Conservation (phyloP, 2,113 vertebrate species). For the Ramphastos sulfuratus region DNA sequence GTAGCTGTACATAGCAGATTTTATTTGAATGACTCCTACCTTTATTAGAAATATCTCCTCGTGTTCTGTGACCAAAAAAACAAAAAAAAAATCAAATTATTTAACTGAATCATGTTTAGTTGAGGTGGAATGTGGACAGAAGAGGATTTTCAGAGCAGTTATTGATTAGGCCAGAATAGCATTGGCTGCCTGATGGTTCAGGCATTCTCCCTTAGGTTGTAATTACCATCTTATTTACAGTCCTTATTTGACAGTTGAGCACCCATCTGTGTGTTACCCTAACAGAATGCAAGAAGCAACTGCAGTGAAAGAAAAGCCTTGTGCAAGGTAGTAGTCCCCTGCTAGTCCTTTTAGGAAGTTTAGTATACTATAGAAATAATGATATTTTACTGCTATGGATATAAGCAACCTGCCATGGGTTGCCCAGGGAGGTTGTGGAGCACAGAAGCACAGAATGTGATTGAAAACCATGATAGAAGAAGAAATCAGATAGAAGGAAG, state of each 20-base stretch:
- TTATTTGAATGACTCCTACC: conserved; percentile 10
- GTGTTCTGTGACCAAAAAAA: neutral
- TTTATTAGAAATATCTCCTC: conserved; percentile 23
- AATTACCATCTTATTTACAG: conserved; percentile 19
- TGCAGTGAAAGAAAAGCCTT: neutral
- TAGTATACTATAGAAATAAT: neutral
- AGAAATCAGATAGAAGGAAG: too few relatives aligned
- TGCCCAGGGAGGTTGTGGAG: too few relatives aligned
- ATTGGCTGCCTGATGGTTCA: neutral
- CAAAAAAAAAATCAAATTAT: conserved; percentile 3
- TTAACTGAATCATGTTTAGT: neutral
- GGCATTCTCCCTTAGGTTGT: neutral
- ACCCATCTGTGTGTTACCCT: neutral
- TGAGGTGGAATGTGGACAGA: neutral
- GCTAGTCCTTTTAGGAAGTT: neutral
- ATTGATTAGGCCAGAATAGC: conserved; percentile 27
- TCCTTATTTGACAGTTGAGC: conserved; percentile 1
- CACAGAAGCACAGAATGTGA: too few relatives aligned
- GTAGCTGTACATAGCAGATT: neutral
- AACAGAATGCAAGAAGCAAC: neutral
- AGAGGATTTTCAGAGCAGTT: neutral
- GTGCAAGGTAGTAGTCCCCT: neutral
- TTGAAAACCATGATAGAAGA: too few relatives aligned
- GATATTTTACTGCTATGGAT: neutral
- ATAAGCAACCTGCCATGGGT: neutral